These are phyloP conservation scores for Apotomis turbidana DNA, from an alignment of 2,888 invertebrate genomes.

Conservation along the genomic window DNA sequence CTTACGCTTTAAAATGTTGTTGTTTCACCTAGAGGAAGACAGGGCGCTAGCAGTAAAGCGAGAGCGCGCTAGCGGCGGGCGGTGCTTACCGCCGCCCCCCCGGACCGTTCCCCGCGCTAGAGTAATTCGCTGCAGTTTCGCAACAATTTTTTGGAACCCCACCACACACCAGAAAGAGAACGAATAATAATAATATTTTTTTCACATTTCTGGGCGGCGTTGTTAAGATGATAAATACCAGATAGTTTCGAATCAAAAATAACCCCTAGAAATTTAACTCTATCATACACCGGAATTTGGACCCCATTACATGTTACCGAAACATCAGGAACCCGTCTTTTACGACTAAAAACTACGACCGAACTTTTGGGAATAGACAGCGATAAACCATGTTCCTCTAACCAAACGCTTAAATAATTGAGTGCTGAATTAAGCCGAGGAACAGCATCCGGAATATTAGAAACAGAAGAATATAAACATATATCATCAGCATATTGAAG, in stretches of 20 bases:
- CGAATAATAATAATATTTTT: conserved; percentile 42
- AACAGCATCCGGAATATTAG: background rate
- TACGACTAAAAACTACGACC: conserved; percentile 42
- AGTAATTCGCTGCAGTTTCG: too few relatives aligned
- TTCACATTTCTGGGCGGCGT: conserved; percentile 43
- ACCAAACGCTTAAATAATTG: conserved; percentile 10
- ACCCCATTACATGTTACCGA: background rate
- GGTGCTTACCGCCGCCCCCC: too few relatives aligned
- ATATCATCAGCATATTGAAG: conserved; percentile 51
- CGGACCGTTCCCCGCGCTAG: too few relatives aligned
- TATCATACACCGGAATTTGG: background rate
- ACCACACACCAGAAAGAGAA: conserved; percentile 31
- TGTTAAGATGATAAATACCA: conserved; percentile 36
- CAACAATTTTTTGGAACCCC: too few relatives aligned
- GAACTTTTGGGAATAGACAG: conserved; percentile 43
- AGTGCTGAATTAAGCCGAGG: conserved; percentile 26
- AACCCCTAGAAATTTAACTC: conserved; percentile 45
- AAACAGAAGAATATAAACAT: conserved; percentile 37
- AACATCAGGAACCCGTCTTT: conserved; percentile 33
- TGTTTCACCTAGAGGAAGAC: too few relatives aligned
- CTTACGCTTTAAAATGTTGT: too few relatives aligned
- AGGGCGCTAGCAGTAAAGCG: too few relatives aligned
- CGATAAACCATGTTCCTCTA: conserved; percentile 40
- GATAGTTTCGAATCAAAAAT: conserved; percentile 42
- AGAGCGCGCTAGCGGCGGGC: too few relatives aligned